A percentile compares a stretch with the other conserved stretches of the same genome.
Conservation (phyloP, 2,113 vertebrate species). For the Desmodus rotundus region DNA sequence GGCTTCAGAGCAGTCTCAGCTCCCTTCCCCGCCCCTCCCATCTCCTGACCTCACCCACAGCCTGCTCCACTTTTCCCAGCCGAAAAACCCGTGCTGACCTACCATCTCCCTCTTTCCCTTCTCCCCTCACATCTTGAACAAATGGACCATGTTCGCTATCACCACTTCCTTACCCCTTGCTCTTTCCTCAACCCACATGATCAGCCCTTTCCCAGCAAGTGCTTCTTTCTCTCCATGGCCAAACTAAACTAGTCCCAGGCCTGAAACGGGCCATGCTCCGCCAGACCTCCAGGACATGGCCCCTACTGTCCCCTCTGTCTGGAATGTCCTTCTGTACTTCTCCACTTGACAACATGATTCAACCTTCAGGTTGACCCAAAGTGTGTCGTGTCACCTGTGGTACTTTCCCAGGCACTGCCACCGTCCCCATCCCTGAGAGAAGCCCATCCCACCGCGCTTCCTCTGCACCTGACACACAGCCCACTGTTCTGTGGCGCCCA, state of each 20-base stretch:
- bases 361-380: neutral
- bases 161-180: neutral
- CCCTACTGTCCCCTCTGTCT: neutral
- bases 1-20: neutral
- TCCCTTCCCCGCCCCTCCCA: neutral
- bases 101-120: neutral
- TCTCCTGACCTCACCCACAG: neutral
- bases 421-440: neutral
- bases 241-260: neutral
- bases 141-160: rapidly evolving
- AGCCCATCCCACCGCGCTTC: rapidly evolving
- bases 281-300: neutral
- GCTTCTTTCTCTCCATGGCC: neutral
- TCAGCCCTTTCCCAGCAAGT: neutral
- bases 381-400: rapidly evolving
- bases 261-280: rapidly evolving
- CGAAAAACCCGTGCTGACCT: neutral
- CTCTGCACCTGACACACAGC: neutral
- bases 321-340: neutral
- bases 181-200: neutral
- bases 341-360: neutral
- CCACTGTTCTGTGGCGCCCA: rapidly evolving
- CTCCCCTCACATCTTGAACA: neutral
- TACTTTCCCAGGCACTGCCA: rapidly evolving
- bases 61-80: neutral